Evolutionary conservation across 2,888 invertebrate genomes (phyloP).

Genomic region (Drepana falcataria): DNA sequence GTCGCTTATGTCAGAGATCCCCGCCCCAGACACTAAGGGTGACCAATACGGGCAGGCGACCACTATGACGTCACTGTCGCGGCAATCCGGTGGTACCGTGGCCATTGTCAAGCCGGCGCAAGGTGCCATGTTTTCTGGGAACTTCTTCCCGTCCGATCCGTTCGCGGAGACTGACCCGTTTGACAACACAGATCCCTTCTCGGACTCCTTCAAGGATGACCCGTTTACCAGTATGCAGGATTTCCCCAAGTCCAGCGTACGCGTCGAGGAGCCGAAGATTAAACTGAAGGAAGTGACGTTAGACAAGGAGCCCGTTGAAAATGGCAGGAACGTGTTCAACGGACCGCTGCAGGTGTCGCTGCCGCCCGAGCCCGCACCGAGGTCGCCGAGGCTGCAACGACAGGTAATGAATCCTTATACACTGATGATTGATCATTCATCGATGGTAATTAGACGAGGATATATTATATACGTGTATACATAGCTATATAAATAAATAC

Average conservation of each 20-base stretch:
- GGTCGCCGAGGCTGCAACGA: slow-evolving; percentile 63
- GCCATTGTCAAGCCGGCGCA: slow-evolving; percentile 59
- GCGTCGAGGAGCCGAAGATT: not conserved
- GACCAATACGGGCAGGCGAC: slow-evolving; percentile 62
- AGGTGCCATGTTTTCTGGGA: slow-evolving; percentile 38
- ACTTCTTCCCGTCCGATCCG: slow-evolving; percentile 78
- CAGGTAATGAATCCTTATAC: slow-evolving; percentile 36
- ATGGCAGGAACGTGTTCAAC: slow-evolving; percentile 72
- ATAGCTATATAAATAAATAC: too few species aligned
- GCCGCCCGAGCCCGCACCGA: slow-evolving; percentile 80
- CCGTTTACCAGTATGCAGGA: slow-evolving; percentile 77
- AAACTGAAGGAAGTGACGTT: slow-evolving; percentile 8
- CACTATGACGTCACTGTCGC: slow-evolving; percentile 67
- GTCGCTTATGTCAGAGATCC: slow-evolving; percentile 55
- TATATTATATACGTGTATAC: too few species aligned
- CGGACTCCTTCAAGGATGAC: slow-evolving; percentile 79
- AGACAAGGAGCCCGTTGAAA: slow-evolving; percentile 31
- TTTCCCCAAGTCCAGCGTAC: slow-evolving; percentile 46
- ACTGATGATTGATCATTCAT: not conserved
- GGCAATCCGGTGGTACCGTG: slow-evolving; percentile 72
- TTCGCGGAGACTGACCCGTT: slow-evolving; percentile 86
- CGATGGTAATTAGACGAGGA: too few species aligned
- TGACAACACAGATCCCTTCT: slow-evolving; percentile 83
- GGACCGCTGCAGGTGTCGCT: slow-evolving; percentile 84
- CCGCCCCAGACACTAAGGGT: slow-evolving; percentile 44